phyloP scores from a whole-genome alignment of 2,113 vertebrate species.

The Tychaedon coryphoeus region DNA sequence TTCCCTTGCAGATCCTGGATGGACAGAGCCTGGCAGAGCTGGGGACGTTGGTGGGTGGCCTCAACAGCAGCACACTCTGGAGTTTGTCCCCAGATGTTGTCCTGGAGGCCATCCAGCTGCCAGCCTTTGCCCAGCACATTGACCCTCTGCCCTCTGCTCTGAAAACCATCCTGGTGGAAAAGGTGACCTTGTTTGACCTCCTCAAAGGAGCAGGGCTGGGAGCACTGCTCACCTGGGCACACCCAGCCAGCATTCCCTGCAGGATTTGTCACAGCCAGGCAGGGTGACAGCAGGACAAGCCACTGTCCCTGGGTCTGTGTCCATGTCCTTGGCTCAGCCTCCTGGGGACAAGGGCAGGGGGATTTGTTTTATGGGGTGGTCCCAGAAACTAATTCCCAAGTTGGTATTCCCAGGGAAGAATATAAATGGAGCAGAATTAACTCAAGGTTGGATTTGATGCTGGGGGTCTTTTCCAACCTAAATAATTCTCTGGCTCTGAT shows the following conservation, averaged over 20 bases:
- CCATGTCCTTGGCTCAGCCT: not conserved
- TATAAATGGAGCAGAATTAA: not conserved
- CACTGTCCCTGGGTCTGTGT: not conserved
- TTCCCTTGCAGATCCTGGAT: not conserved
- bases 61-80: not conserved
- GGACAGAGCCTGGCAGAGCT: conserved; percentile 24
- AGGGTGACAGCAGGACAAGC: not conserved
- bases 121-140: conserved; percentile 20
- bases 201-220: not conserved
- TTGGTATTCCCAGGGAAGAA: not conserved
- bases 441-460: not conserved
- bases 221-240: not conserved
- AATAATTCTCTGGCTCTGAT: not conserved
- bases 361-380: not conserved
- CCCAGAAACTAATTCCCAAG: not conserved
- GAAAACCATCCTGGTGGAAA: conserved; percentile 37
- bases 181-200: conserved; percentile 15
- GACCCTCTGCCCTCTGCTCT: not conserved
- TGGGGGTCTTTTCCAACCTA: not conserved
- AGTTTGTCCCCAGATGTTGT: not conserved
- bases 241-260: not conserved
- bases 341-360: not conserved
- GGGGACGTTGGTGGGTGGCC: conserved; percentile 40
- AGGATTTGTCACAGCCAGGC: not conserved
- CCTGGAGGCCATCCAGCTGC: conserved; percentile 30